phyloP scores from a whole-genome alignment of 2,888 invertebrate genomes.

The Stenurella melanura region DNA sequence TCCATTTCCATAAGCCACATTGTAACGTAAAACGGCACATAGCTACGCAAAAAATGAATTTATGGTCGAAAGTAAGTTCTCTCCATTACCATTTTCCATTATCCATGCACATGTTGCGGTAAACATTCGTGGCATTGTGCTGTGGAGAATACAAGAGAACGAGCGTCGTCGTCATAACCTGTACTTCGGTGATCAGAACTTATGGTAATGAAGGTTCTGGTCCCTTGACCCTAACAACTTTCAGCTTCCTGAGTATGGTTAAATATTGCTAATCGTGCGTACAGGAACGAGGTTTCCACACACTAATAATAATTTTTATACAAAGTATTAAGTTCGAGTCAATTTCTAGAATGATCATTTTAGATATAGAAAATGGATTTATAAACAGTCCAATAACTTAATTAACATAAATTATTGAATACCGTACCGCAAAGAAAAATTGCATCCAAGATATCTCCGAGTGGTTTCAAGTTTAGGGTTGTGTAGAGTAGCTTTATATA shows the following conservation, averaged over 20 bases:
- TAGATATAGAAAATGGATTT: too few relatives aligned
- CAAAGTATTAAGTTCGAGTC: too few relatives aligned
- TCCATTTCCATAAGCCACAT: conserved; percentile 16
- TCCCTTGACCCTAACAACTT: conserved; percentile 8
- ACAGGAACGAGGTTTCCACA: neutral
- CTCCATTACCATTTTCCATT: neutral
- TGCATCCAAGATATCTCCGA: too few relatives aligned
- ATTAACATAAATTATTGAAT: too few relatives aligned
- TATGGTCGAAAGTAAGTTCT: neutral
- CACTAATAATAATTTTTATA: neutral
- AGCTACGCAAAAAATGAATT: conserved; percentile 13
- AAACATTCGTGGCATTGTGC: neutral
- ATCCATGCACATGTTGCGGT: conserved; percentile 17
- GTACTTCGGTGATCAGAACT: conserved; percentile 6
- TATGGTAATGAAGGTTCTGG: conserved; percentile 9
- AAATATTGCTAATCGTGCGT: neutral
- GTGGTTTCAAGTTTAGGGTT: too few relatives aligned
- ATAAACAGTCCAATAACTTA: too few relatives aligned
- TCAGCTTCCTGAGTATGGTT: neutral
- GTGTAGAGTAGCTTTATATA: too few relatives aligned
- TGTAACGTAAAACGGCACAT: neutral
- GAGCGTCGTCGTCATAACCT: conserved; percentile 9
- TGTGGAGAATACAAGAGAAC: conserved; percentile 1
- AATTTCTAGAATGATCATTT: too few relatives aligned
- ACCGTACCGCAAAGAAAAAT: too few relatives aligned